Evolutionary conservation across 2,113 vertebrate species (phyloP), one percentile per base, ranked within the genome.

Genomic region (Onychostruthus taczanowskii): DNA sequence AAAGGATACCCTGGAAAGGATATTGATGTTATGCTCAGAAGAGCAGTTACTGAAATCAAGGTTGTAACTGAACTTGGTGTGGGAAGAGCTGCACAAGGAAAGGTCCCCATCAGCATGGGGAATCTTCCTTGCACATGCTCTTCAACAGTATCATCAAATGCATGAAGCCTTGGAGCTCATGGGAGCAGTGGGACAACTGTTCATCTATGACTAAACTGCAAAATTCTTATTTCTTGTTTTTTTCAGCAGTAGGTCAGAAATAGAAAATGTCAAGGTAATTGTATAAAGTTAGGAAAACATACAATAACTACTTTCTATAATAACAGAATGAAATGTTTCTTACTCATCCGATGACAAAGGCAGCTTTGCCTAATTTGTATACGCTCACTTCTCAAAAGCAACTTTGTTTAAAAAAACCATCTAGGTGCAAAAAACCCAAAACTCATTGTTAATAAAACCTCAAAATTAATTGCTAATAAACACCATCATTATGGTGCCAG

Each of bases 121-220:
- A 49, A 27, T 50, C 30, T 37, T 47, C 50, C 41, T 49, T 16
- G 22, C 27, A 41, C 0, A 0, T 10, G 21, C 24, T 68, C 33
- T 47, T 49, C n/a, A 53, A 39, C 23, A 20, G n/a, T 26, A 53
- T 53, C 61, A 74, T 23, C 12, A 85, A 31, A 13, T 18, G 22
- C 56, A 11, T 5, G 1, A 67, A 75, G 52, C 35, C 47, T 50
- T 3, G 1, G 33, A 85, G 31, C 28, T 62, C 47, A 44, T 18
- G 1, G 2, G 30, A 81, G 30, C 33, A 78, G 35, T 9, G 33
- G n/a, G 62, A 44, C 8, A 55, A 52, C n/a, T 49, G 55, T 56
- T 81, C 58, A 58, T 37, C 56, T 43, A 43, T 33, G 37, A 44
- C 50, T 58, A 28, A 74, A 81, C 7, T 61, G 24, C 33, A 59